phyloP scores from a whole-genome alignment of 2,797 vertebrate species.

The Somateria mollissima region DNA sequence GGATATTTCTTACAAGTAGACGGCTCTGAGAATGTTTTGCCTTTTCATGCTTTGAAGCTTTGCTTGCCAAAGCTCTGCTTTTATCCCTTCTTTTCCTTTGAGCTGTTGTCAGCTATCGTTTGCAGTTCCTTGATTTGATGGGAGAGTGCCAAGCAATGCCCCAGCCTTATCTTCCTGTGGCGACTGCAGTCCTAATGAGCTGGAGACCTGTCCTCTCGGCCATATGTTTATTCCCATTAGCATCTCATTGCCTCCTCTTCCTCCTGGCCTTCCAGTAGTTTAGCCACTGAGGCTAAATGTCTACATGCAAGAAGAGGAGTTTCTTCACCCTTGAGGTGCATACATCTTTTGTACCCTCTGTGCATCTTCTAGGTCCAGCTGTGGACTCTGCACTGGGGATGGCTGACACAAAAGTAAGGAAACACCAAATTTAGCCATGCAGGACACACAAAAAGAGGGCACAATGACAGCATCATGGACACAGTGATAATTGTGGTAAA shows the following conservation, averaged over 20 bases:
- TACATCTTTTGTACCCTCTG: background rate
- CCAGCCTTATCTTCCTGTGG: background rate
- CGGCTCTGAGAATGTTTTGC: background rate
- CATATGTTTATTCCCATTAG: background rate
- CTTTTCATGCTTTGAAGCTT: conserved; percentile 28
- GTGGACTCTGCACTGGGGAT: background rate
- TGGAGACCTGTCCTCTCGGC: background rate
- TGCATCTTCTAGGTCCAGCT: background rate
- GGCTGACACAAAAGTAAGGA: background rate
- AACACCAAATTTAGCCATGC: background rate
- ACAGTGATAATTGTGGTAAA: background rate
- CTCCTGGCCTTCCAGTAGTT: background rate
- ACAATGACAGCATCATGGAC: background rate
- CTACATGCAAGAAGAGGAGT: background rate
- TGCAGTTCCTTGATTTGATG: background rate
- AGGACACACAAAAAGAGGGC: background rate
- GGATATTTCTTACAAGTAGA: background rate
- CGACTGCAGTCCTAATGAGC: background rate
- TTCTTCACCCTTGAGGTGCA: background rate
- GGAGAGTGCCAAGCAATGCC: background rate
- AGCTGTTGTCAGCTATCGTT: conserved; percentile 23
- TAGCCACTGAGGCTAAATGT: background rate
- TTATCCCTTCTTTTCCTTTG: background rate
- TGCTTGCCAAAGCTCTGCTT: conserved; percentile 1
- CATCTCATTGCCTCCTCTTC: background rate